Conservation (phyloP, 1,140 invertebrate species). For the Drosophila micromelanica region DNA sequence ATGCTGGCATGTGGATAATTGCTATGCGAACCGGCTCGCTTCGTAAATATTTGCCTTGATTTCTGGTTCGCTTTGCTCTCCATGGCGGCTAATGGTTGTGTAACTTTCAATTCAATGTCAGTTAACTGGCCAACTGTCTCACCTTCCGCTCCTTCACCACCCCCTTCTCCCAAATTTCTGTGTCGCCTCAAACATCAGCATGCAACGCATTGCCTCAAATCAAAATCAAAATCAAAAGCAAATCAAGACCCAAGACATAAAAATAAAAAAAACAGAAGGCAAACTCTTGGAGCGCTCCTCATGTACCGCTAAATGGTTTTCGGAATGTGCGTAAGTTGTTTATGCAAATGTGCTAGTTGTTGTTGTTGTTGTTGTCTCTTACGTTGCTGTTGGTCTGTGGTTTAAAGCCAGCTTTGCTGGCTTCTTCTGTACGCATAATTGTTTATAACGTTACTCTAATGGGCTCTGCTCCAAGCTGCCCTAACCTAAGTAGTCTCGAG, state of each 20-base stretch:
- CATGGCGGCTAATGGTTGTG: slow-evolving; percentile 57
- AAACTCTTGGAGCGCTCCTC: slow-evolving; percentile 37
- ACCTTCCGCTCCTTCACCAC: neutral
- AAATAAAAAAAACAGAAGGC: slow-evolving; percentile 33
- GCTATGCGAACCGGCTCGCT: slow-evolving; percentile 67
- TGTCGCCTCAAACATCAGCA: slow-evolving; percentile 51
- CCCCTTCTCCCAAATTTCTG: neutral
- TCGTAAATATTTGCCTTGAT: slow-evolving; percentile 74
- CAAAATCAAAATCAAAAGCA: slow-evolving; percentile 57
- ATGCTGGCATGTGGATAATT: slow-evolving; percentile 56
- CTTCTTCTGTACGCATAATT: slow-evolving; percentile 57
- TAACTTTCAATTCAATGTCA: slow-evolving; percentile 82
- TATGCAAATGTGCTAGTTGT: slow-evolving; percentile 68
- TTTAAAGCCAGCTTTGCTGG: slow-evolving; percentile 43
- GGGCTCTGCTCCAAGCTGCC: slow-evolving; percentile 47
- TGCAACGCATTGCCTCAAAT: slow-evolving; percentile 63
- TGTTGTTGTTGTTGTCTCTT: slow-evolving; percentile 26
- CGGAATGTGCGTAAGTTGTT: slow-evolving; percentile 74
- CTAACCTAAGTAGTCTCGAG: slow-evolving; percentile 14
- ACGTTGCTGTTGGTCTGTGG: slow-evolving; percentile 35
- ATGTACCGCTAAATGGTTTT: slow-evolving; percentile 72
- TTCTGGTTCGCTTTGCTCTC: slow-evolving; percentile 43
- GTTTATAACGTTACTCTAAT: slow-evolving; percentile 77
- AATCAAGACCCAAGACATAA: slow-evolving; percentile 59
- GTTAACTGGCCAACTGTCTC: slow-evolving; percentile 38